Evolutionary conservation across 2,113 vertebrate species (phyloP), one percentile per base, ranked within the genome.

Genomic region (Barbus barbus): DNA sequence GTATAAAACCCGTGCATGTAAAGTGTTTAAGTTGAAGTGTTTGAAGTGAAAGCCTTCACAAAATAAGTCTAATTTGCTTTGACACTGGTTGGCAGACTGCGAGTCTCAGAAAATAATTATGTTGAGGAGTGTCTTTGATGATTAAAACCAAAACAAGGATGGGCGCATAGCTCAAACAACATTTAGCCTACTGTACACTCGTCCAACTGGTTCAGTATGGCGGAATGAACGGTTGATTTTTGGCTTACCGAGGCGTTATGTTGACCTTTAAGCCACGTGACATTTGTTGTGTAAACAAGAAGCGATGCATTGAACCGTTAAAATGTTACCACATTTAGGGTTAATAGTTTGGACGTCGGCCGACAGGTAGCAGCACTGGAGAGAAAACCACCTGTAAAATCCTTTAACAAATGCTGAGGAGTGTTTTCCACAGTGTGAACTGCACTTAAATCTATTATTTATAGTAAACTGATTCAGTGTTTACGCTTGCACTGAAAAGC

Each of bases 91-190:
- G 58, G n/a, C 28, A 24, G 51, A 69, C 46, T 71, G 8, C 6
- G 1, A 78, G 75, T 78, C 83, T 38, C 63, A 9, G 87, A 88
- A 87, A 94, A 92, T 83, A 84, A 91, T 92, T 94, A 93, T 2
- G 78, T 61, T 36, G n/a, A 84, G 91, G 90, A 81, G 90, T 90
- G 90, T 4, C 88, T 73, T 56, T 82, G 78, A 65, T 81, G 63
- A 82, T 71, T 82, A 38, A 82, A 82, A n/a, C 20, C 58, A 9
- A 44, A 80, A 82, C 9, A 85, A 84, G 88, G 89, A 78, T 88
- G 60, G 90, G 90, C 84, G 63, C 76, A 83, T 88, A 89, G 28
- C 22, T 76, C 12, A 53, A 69, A 69, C 20, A 1, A 38, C 33
- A 38, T 5, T 44, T 7, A 0, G 81, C n/a, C n/a, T n/a, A n/a